Percentiles rank a stretch among this genome's conserved stretches.
These are phyloP conservation scores for Philaethria dido DNA, from an alignment of 2,888 invertebrate species.

Conservation along the genomic window DNA sequence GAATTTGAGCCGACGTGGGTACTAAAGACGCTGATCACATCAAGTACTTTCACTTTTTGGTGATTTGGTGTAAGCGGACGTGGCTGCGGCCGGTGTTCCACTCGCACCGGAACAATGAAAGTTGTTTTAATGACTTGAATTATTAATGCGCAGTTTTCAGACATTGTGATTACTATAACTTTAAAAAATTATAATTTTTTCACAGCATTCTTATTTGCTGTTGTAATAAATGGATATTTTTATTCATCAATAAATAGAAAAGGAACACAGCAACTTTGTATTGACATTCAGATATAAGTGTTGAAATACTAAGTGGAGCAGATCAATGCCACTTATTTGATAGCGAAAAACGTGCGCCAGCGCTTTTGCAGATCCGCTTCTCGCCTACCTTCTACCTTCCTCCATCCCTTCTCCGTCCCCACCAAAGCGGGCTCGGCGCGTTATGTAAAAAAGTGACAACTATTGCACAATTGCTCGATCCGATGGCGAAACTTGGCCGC, in stretches of 20 bases:
- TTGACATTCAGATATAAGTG: neutral
- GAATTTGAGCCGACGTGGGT: conserved; percentile 43
- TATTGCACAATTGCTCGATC: conserved; percentile 80
- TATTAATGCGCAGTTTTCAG: conserved; percentile 37
- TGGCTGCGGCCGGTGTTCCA: conserved; percentile 52
- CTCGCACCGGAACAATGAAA: conserved; percentile 72
- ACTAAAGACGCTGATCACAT: conserved; percentile 64
- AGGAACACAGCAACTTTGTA: neutral
- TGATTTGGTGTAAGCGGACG: conserved; percentile 66
- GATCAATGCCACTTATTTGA: conserved; percentile 33
- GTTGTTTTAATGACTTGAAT: conserved; percentile 61
- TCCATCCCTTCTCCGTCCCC: conserved; percentile 39
- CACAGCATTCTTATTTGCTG: too few species aligned
- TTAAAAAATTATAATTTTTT: conserved; percentile 9
- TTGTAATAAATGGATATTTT: neutral
- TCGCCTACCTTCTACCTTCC: conserved; percentile 35
- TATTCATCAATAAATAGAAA: neutral
- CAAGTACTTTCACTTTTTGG: conserved; percentile 78
- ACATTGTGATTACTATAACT: conserved; percentile 5
- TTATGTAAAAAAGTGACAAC: conserved; percentile 81
- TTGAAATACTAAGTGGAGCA: conserved; percentile 30
- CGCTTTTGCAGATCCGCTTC: conserved; percentile 39
- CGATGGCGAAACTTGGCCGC: conserved; percentile 78
- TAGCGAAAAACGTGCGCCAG: conserved; percentile 28
- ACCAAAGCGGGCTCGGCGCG: conserved; percentile 44